Percentiles rank a stretch among this genome's conserved stretches.
Conservation (phyloP, 1,140 invertebrate species). For the Habropoda laboriosa region DNA sequence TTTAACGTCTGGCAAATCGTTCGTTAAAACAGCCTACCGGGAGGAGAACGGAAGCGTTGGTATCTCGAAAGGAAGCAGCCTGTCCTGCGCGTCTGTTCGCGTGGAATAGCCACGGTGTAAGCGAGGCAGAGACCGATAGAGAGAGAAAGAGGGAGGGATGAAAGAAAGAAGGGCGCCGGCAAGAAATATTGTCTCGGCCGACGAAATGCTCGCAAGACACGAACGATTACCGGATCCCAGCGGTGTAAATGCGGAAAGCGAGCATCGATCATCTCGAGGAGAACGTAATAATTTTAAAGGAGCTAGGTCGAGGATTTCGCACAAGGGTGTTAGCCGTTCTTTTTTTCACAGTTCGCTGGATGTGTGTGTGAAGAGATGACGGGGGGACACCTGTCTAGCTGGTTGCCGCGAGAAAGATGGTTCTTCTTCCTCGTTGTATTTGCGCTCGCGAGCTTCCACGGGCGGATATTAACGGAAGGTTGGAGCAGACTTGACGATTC, state of each 20-base stretch:
- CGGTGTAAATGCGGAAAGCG: conserved; percentile 16
- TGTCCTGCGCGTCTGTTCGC: neutral
- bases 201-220: conserved; percentile 28
- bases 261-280: conserved; percentile 32
- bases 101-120: neutral
- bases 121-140: too few species aligned
- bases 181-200: conserved; percentile 26
- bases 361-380: too few species aligned
- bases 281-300: conserved; percentile 39
- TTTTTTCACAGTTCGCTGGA: neutral
- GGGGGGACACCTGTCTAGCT: neutral
- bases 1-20: conserved; percentile 21
- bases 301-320: conserved; percentile 13
- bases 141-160: neutral
- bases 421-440: neutral
- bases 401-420: conserved; percentile 4
- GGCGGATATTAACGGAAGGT: conserved; percentile 8
- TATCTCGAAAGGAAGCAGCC: neutral
- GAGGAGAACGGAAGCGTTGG: neutral
- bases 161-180: neutral
- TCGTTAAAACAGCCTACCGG: conserved; percentile 18
- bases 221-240: conserved; percentile 36
- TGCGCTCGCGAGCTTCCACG: neutral
- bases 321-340: neutral
- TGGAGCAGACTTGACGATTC: neutral